phyloP scores from a whole-genome alignment of 2,113 vertebrate species.

The Eudorcas thomsonii region DNA sequence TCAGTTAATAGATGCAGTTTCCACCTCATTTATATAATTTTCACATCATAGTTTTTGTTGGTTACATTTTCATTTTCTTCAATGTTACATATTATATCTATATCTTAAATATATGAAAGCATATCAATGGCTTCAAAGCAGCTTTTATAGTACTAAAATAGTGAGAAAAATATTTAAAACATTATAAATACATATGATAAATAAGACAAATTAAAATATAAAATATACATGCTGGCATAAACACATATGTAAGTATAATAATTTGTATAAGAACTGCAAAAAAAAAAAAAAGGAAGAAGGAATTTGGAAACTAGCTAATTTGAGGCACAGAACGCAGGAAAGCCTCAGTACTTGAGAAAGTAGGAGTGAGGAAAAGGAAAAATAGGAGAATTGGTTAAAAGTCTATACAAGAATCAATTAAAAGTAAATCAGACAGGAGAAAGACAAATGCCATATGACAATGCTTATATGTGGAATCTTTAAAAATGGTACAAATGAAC shows the following conservation, averaged over 20 bases:
- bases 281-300: background rate
- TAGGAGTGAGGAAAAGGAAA: background rate
- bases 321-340: background rate
- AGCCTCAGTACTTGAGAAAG: background rate
- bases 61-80: background rate
- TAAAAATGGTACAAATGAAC: background rate
- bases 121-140: background rate
- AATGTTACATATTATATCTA: background rate
- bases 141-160: background rate
- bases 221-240: background rate
- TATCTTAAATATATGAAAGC: background rate
- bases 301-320: background rate
- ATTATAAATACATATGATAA: background rate
- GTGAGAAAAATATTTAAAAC: background rate
- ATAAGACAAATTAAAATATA: background rate
- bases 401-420: background rate
- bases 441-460: background rate
- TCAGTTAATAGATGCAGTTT: background rate
- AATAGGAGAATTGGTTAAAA: background rate
- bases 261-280: background rate
- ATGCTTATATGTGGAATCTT: background rate
- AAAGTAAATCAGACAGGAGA: background rate
- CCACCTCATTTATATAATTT: background rate
- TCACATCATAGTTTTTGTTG: background rate
- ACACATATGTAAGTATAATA: background rate